Conservation (phyloP, 64 coral and sea anemone species). For the Exaiptasia diaphana region DNA sequence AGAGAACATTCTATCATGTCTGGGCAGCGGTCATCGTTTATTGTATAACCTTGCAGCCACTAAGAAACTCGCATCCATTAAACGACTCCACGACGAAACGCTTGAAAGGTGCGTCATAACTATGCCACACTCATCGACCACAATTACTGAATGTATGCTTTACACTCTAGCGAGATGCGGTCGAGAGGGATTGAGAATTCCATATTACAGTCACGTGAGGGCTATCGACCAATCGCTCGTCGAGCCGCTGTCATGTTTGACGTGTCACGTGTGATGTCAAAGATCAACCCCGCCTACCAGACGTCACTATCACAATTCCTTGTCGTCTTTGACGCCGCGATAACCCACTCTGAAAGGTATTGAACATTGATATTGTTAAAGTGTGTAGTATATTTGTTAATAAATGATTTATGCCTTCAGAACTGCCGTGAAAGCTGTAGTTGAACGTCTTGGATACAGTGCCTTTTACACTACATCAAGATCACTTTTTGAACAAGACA, state of each 20-base stretch:
- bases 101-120: constrained; percentile 62
- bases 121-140: not conserved
- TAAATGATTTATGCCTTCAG: not conserved
- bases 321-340: constrained; percentile 86
- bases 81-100: constrained; percentile 86
- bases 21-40: constrained; percentile 74
- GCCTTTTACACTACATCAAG: constrained; percentile 85
- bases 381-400: not conserved
- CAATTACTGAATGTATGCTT: not conserved
- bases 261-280: constrained; percentile 78
- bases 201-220: constrained; percentile 98
- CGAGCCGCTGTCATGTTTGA: constrained; percentile 98
- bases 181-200: constrained; percentile 82
- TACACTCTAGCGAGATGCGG: constrained; percentile 61
- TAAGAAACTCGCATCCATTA: constrained; percentile 83
- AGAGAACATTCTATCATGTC: constrained; percentile 65
- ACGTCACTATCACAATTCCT: constrained; percentile 91
- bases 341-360: constrained; percentile 98
- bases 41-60: constrained; percentile 82
- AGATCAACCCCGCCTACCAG: constrained; percentile 82
- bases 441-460: constrained; percentile 82
- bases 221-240: constrained; percentile 95
- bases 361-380: not conserved
- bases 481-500: constrained; percentile 83
- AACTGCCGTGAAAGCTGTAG: constrained; percentile 94